Conservation (phyloP, 2,797 vertebrate genomes). For the Dendrocincla tyrannina region DNA sequence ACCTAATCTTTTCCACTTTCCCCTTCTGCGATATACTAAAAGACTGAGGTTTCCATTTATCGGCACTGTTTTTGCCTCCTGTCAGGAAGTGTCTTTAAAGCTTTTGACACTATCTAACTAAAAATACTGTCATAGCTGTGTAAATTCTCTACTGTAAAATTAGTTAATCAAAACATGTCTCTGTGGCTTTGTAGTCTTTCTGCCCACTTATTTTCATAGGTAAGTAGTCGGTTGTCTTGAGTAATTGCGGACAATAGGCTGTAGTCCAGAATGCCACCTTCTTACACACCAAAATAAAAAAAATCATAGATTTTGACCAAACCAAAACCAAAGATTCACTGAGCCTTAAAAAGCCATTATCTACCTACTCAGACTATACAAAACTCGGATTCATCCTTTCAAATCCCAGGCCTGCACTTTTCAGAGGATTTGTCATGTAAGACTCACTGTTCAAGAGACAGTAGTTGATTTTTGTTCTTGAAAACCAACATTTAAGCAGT, state of each 20-base stretch:
- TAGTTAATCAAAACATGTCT: not conserved
- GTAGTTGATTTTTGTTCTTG: not conserved
- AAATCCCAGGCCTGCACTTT: not conserved
- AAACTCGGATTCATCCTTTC: not conserved
- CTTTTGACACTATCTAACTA: not conserved
- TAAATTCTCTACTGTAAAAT: not conserved
- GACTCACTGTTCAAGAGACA: not conserved
- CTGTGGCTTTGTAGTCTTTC: not conserved
- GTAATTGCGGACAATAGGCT: not conserved
- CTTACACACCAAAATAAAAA: not conserved
- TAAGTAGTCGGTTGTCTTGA: not conserved
- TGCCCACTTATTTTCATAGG: not conserved
- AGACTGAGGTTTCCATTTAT: not conserved
- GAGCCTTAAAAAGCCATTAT: not conserved
- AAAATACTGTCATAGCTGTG: not conserved
- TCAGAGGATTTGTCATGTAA: not conserved
- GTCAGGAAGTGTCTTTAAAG: not conserved
- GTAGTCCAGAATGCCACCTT: not conserved
- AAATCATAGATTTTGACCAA: not conserved
- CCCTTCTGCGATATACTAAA: not conserved
- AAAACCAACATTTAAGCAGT: not conserved
- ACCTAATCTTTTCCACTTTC: not conserved
- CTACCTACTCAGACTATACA: not conserved
- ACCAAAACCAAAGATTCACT: not conserved
- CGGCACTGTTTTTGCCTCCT: not conserved